Evolutionary conservation across 2,113 vertebrate species (phyloP).

Genomic region (Chamaetylas fuelleborni): DNA sequence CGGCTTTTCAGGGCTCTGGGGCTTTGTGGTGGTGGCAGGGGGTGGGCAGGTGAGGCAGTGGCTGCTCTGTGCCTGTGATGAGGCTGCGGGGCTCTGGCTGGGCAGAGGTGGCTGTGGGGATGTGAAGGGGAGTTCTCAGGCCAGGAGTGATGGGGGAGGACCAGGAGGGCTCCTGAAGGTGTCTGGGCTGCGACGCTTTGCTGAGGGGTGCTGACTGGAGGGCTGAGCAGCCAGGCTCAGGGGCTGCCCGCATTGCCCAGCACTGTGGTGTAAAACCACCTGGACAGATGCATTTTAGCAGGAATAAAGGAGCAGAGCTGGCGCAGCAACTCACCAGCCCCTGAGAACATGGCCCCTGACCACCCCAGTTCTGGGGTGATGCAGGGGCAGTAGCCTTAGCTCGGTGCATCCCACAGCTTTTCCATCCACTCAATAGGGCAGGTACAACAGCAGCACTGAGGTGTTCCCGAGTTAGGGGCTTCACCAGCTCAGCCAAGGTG

Average conservation of each 20-base stretch:
- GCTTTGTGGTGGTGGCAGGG: background rate
- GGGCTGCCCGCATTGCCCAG: background rate
- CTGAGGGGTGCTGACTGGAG: rapidly evolving
- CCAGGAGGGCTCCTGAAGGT: background rate
- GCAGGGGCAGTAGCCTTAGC: background rate
- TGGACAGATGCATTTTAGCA: background rate
- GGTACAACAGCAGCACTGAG: background rate
- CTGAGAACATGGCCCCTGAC: rapidly evolving
- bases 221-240: background rate
- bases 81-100: background rate
- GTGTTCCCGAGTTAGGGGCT: background rate
- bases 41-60: background rate
- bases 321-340: background rate
- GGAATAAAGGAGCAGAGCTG: background rate
- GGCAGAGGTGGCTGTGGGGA: background rate
- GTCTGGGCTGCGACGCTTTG: rapidly evolving
- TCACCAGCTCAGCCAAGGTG: background rate
- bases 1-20: background rate
- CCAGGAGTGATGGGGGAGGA: background rate
- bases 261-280: background rate
- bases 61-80: background rate
- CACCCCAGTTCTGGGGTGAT: background rate
- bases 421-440: rapidly evolving
- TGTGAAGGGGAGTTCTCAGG: background rate
- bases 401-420: background rate